Conservation (phyloP, 2,113 vertebrate genomes). For the Catharus bicknelli region DNA sequence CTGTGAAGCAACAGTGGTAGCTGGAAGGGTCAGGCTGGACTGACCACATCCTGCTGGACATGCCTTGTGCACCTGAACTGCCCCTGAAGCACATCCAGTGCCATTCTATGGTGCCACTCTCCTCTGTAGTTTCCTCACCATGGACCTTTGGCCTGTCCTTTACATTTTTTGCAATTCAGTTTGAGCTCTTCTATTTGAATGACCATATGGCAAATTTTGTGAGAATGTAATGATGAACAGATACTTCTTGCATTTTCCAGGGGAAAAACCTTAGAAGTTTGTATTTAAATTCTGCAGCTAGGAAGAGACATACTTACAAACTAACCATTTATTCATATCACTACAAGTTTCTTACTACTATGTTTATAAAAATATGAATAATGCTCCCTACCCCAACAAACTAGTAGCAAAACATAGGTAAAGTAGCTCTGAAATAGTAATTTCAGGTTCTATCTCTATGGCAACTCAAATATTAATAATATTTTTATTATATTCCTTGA, state of each 20-base stretch:
- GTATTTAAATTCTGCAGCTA: background rate
- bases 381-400: background rate
- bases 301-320: background rate
- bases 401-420: background rate
- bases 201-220: background rate
- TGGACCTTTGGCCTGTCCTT: background rate
- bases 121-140: background rate
- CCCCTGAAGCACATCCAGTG: background rate
- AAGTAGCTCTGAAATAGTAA: background rate
- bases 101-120: background rate
- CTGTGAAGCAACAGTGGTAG: rapidly evolving
- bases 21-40: background rate
- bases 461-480: background rate
- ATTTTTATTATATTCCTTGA: background rate
- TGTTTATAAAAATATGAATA: constrained; percentile 23
- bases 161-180: background rate
- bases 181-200: background rate
- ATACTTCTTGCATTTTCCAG: background rate
- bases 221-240: background rate
- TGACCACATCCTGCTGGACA: background rate
- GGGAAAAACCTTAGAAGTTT: background rate
- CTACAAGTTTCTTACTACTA: background rate
- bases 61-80: rapidly evolving
- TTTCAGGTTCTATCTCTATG: background rate
- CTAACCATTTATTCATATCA: background rate